These are phyloP conservation scores for Parauchenoglanis punctatus DNA, from an alignment of 2,797 vertebrate genomes.

Conservation along the genomic window DNA sequence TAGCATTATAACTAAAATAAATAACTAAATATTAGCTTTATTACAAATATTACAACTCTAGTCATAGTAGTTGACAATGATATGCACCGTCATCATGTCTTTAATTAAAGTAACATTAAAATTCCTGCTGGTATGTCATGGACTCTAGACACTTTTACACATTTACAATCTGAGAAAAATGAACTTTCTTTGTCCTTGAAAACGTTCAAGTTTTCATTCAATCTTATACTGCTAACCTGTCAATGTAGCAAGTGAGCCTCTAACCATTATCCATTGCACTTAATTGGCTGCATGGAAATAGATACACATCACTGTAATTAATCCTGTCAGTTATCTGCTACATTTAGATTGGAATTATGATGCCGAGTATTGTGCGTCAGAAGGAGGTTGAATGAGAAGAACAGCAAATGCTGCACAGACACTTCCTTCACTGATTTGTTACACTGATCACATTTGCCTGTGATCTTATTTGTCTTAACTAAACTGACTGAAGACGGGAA, in stretches of 20 bases:
- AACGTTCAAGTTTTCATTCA: background rate
- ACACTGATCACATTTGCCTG: background rate
- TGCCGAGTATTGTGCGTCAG: background rate
- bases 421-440: background rate
- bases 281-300: conserved; percentile 13
- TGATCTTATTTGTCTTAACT: conserved; percentile 11
- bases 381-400: background rate
- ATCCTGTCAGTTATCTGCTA: background rate
- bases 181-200: background rate
- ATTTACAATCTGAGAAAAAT: background rate
- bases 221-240: background rate
- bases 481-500: background rate
- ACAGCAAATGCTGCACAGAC: background rate
- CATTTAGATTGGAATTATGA: background rate
- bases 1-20: background rate
- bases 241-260: background rate
- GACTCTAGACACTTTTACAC: background rate
- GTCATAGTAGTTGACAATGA: background rate
- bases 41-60: too few relatives aligned
- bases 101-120: background rate
- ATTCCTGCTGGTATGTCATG: background rate
- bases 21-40: background rate
- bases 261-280: conserved; percentile 29
- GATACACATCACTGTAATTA: background rate
- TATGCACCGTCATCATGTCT: background rate